Evolutionary conservation across 1,140 invertebrate genomes (phyloP).

Genomic region (Drosophila elegans): DNA sequence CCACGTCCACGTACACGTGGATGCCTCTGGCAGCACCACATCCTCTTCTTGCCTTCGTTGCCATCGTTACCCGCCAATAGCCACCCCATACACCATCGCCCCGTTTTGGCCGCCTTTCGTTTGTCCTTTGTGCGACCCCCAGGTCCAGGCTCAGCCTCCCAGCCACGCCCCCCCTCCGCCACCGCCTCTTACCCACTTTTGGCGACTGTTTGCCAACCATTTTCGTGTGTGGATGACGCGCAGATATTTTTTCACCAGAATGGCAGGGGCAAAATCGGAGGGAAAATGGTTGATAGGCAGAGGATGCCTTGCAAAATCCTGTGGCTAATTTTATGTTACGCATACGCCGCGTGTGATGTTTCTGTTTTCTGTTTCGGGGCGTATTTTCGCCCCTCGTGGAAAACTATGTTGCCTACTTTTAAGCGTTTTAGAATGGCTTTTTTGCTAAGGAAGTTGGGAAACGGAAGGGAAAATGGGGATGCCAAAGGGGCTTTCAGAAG

Average conservation of each 20-base stretch:
- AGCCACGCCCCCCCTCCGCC: background rate
- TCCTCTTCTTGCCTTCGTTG: constrained; percentile 6
- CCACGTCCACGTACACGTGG: constrained; percentile 42
- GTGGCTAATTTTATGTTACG: constrained; percentile 78
- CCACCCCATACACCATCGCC: constrained; percentile 1
- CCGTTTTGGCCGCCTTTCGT: constrained; percentile 35
- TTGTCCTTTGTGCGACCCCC: constrained; percentile 77
- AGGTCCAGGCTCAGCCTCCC: constrained; percentile 30
- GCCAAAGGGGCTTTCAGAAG: background rate
- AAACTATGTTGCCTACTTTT: constrained; percentile 77
- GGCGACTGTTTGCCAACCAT: constrained; percentile 44
- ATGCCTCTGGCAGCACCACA: constrained; percentile 19
- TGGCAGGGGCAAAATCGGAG: background rate
- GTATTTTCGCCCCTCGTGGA: constrained; percentile 23
- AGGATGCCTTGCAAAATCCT: constrained; percentile 43
- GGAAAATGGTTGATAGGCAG: background rate
- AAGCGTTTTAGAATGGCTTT: constrained; percentile 65
- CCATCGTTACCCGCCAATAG: constrained; percentile 24
- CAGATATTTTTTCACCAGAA: constrained; percentile 37
- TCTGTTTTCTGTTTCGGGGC: constrained; percentile 20
- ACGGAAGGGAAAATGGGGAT: background rate
- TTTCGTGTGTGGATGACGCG: constrained; percentile 50
- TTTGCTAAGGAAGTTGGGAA: background rate
- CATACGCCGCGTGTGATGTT: constrained; percentile 61
- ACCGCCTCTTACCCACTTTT: constrained; percentile 15